Evolutionary conservation across 2,797 vertebrate species (phyloP).

Genomic region (Phoeniculus purpureus): DNA sequence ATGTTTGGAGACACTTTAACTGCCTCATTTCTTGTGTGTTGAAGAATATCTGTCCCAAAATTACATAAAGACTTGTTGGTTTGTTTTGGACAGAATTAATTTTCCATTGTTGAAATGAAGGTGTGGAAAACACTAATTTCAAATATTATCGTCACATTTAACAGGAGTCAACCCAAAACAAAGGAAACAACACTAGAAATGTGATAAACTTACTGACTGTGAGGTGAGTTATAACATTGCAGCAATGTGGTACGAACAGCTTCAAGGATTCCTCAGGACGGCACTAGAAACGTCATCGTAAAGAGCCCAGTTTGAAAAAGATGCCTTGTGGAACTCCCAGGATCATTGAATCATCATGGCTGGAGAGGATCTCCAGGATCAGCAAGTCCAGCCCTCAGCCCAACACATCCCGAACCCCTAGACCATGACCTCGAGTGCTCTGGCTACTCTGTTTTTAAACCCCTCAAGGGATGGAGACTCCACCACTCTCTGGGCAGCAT

Average conservation of each 20-base stretch:
- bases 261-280: conserved; percentile 92
- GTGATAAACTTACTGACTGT: conserved; percentile 88
- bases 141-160: background rate
- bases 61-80: background rate
- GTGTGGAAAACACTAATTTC: background rate
- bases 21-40: background rate
- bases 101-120: background rate
- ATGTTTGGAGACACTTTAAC: background rate
- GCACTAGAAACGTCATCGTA: conserved; percentile 83
- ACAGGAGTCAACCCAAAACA: background rate
- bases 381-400: too few species aligned
- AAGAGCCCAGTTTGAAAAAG: background rate
- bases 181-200: background rate
- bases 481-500: too few species aligned
- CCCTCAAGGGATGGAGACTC: too few species aligned
- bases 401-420: too few species aligned
- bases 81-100: background rate
- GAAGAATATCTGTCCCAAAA: background rate
- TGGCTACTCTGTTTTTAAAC: too few species aligned
- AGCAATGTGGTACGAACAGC: conserved; percentile 95
- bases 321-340: background rate
- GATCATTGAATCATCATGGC: too few species aligned
- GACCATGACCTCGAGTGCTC: background rate
- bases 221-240: conserved; percentile 91
- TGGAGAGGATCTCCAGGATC: too few species aligned